Base-by-base conservation (phyloP, 2,113 vertebrate genomes). In the Sakesphorus luctuosus region DNA sequence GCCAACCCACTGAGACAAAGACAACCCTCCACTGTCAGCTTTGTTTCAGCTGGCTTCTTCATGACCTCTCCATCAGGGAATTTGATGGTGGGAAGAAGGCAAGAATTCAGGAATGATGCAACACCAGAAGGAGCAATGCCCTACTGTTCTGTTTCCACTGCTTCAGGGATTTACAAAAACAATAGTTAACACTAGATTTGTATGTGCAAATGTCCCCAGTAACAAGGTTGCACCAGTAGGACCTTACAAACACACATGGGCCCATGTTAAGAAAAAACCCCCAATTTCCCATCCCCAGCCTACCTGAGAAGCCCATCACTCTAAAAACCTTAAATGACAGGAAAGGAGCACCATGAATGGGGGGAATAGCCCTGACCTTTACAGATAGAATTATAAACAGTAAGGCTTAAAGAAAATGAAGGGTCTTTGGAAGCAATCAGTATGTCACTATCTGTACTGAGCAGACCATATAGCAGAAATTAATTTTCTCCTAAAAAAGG, bases 401-500 rank as follows among this genome's bases (percentile, higher is more conserved):
- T 50, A 38, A 19, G 35, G 15, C 31, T 20, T 2, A 44, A 76
- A 86, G 56, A 13, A 75, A 59, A 69, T 21, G 81, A 77, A 69
- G 35, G 29, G 21, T 33, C 17, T 62, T 46, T 82, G 31, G 40
- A 71, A 71, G n/a, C 44, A 87, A 69, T 63, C 46, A n/a, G 36
- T 81, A 20, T 50, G 47, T 29, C 23, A 62, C 31, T 69, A 47
- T 18, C 25, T 7, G 2, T 47, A 63, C 66, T 35, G 65, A 65
- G 59, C 29, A 4, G 3, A 87, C 36, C 47, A 72, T 17, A 31
- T 47, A 84, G 79, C 75, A 90, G 47, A 83, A 91, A 91, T 84
- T 58, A 71, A 80, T 92, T 94, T 96, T 80, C 52, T 80, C 33
- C 49, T 63, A 82, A 62, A 65, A 96, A 89, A 74, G 26, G 46